Base-by-base conservation (phyloP, 2,888 invertebrate species). In the Molorchus minor region DNA sequence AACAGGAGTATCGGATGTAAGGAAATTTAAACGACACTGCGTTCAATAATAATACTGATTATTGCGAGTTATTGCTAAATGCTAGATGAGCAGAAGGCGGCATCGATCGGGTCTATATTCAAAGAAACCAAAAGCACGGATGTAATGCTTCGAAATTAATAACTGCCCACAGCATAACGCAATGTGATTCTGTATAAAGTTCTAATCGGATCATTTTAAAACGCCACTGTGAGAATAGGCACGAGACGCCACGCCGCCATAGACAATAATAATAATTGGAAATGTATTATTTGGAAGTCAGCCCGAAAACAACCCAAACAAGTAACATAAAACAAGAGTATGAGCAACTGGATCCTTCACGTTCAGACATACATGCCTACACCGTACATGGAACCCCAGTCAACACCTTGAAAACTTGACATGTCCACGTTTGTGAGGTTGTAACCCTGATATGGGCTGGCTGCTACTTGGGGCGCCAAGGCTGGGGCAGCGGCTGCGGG, bases 371-470 rank as follows among this genome's bases (percentile, higher is more conserved):
- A 94, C 93, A 94, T 93, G 80, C 93, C 93, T 84, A 94, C 92
- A 76, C 93, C 93, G 81, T 94, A 94, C 91, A 94, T 91, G 74
- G 91, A 90, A 75, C 90, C 88, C 94, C 94, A 94, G 82, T 94
- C 94, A 71, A 94, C 92, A 60, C 92, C 91, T 81, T 94, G 94
- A 87, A 94, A 94, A 78, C 92, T 92, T 62, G 92, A 90, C 94
- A 94, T 94, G 83, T 94, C 94, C 64, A 94, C 92, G 79, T 93
- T 93, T 77, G 93, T 90, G 68, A 94, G 86, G 70, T 91, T 91
- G 82, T 93, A 93, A 44, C 88, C 88, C 74, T 88, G 89, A 78
- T 89, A 89, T 54, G 88, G 87, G 73, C 89, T 89, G 25, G 88
- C 85, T 20, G 88, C 87, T 68, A 89, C 85, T 73, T 86, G 87